Conservation (phyloP, 2,797 vertebrate genomes). For the Uromys caudimaculatus region DNA sequence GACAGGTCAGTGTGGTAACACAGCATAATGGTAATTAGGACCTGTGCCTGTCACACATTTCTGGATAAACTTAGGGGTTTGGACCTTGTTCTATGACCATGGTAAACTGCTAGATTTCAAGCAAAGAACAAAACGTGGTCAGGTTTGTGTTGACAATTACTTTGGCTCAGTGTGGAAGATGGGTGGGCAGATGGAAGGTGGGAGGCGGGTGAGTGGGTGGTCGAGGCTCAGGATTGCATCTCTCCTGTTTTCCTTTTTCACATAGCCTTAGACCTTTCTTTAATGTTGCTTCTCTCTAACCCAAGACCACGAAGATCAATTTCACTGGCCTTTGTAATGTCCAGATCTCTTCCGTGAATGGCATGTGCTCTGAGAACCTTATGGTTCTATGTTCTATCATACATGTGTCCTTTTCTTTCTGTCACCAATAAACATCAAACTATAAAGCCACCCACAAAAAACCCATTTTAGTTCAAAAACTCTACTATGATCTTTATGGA, state of each 20-base stretch:
- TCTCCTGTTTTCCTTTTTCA: neutral
- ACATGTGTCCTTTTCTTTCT: neutral
- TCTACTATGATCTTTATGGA: slow-evolving; percentile 36
- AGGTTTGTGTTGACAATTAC: neutral
- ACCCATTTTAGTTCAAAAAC: neutral
- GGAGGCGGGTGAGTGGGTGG: neutral
- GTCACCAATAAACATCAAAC: neutral
- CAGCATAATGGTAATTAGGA: neutral
- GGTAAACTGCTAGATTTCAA: slow-evolving; percentile 27
- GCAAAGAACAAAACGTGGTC: neutral
- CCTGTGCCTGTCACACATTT: neutral
- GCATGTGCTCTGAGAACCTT: neutral
- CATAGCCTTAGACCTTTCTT: neutral
- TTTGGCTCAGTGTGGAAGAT: neutral
- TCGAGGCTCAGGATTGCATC: neutral
- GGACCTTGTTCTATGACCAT: neutral
- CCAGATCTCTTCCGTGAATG: neutral
- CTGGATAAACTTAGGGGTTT: slow-evolving; percentile 14
- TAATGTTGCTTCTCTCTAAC: neutral
- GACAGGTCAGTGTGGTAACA: neutral
- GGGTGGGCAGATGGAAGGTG: neutral
- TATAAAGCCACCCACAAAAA: neutral
- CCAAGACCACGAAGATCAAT: neutral
- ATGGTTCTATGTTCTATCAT: slow-evolving; percentile 2
- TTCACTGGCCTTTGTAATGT: neutral